Conservation (phyloP, 2,888 invertebrate genomes). For the Rosalia funebris region DNA sequence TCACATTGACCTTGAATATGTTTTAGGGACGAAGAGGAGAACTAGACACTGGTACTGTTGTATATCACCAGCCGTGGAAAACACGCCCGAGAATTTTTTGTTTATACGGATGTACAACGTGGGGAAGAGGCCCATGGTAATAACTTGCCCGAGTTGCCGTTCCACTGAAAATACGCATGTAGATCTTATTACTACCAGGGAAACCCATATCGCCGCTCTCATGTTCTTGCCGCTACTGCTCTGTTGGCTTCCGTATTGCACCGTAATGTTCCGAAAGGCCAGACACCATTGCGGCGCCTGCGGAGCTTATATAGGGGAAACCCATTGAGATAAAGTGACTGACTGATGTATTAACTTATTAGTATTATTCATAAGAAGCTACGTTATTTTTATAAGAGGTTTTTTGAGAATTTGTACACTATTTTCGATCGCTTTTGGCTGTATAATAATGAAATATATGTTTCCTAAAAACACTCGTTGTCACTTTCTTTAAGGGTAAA, state of each 20-base stretch:
- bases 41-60: no score
- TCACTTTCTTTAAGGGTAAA: not conserved
- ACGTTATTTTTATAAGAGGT: not conserved
- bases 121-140: slow-evolving; percentile 2
- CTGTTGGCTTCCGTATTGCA: slow-evolving; percentile 25
- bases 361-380: not conserved
- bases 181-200: not conserved
- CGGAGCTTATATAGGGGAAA: slow-evolving; percentile 21
- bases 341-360: not conserved
- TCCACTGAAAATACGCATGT: slow-evolving; percentile 15
- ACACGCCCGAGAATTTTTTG: no score
- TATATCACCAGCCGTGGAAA: no score
- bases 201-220: slow-evolving; percentile 12
- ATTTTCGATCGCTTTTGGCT: not conserved
- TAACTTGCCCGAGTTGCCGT: slow-evolving; percentile 31
- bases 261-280: not conserved
- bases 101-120: slow-evolving; percentile 16
- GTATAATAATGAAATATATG: not conserved
- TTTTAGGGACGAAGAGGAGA: no score
- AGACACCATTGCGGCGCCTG: slow-evolving; percentile 26
- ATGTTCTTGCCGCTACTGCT: slow-evolving; percentile 13
- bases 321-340: not conserved
- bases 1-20: no score
- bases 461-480: not conserved
- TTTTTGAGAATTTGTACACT: not conserved